Percentiles rank a stretch among this genome's conserved stretches.
phyloP scores from a whole-genome alignment of 2,888 invertebrate species.

The Trachelus stipa region DNA sequence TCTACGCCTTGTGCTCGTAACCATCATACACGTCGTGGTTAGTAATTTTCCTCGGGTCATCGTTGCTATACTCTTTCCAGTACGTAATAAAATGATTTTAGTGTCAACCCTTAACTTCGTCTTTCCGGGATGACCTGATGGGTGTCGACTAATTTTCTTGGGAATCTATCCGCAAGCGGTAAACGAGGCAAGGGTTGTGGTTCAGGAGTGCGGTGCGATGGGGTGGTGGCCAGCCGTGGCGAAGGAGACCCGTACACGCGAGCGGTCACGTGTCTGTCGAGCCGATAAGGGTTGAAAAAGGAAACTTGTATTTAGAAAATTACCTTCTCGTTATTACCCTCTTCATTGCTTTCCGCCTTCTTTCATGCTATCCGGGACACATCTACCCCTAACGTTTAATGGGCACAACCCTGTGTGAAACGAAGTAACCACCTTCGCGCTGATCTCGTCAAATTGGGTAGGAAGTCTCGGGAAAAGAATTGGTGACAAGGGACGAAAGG shows the following conservation, averaged over 20 bases:
- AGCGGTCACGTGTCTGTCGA: constrained; percentile 50
- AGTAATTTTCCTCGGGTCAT: background rate
- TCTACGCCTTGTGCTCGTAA: background rate
- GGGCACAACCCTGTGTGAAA: background rate
- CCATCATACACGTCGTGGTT: background rate
- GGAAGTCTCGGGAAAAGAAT: background rate
- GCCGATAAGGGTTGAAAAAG: constrained; percentile 47
- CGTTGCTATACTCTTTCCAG: background rate
- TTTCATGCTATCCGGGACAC: background rate
- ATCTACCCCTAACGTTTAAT: background rate
- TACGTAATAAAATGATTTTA: background rate
- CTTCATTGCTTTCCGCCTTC: background rate
- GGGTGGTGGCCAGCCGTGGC: constrained; percentile 20
- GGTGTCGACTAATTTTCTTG: constrained; percentile 8
- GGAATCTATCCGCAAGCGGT: constrained; percentile 18
- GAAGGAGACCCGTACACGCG: constrained; percentile 38
- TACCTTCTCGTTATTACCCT: constrained; percentile 37
- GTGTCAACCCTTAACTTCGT: background rate
- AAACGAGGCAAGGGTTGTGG: constrained; percentile 15
- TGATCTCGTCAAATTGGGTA: background rate
- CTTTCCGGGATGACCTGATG: background rate
- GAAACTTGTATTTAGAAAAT: constrained; percentile 63
- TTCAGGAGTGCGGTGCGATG: constrained; percentile 12
- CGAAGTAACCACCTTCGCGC: background rate
- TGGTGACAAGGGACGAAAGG: background rate